phyloP scores from a whole-genome alignment of 2,888 invertebrate species.

The Melieria omissa region DNA sequence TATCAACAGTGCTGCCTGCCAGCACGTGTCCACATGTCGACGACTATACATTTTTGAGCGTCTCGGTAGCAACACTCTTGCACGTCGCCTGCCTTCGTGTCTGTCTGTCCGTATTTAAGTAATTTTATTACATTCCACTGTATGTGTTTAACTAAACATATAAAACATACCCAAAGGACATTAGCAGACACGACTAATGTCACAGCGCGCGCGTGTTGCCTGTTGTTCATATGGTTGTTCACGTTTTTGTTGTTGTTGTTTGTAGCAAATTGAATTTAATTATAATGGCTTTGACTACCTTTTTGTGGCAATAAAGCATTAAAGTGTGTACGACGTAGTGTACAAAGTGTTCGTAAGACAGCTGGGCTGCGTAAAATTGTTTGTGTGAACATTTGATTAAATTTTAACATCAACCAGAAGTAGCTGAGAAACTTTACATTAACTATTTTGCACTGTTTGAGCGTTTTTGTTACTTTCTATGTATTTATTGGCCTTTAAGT shows the following conservation, averaged over 20 bases:
- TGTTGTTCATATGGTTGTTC: not conserved
- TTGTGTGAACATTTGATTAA: too few species aligned
- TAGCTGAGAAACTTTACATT: too few species aligned
- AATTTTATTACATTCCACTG: constrained; percentile 31
- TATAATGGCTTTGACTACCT: constrained; percentile 52
- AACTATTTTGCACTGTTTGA: too few species aligned
- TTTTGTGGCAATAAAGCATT: constrained; percentile 33
- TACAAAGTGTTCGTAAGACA: too few species aligned
- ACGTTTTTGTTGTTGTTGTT: not conserved
- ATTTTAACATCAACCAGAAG: too few species aligned
- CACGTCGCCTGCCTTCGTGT: not conserved
- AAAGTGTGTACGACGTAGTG: not conserved
- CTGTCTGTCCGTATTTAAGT: constrained; percentile 19
- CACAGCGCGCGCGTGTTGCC: not conserved
- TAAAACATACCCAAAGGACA: constrained; percentile 38
- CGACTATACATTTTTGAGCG: too few species aligned
- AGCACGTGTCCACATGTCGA: too few species aligned
- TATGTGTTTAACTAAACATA: not conserved
- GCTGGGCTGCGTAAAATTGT: too few species aligned
- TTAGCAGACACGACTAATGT: constrained; percentile 20
- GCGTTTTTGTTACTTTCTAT: too few species aligned
- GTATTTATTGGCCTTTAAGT: too few species aligned
- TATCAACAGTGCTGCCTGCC: constrained; percentile 1
- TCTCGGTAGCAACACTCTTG: not conserved
- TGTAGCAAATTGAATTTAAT: constrained; percentile 39